These are phyloP conservation scores for Labia minor DNA, from an alignment of 2,888 invertebrate genomes.

Conservation along the genomic window DNA sequence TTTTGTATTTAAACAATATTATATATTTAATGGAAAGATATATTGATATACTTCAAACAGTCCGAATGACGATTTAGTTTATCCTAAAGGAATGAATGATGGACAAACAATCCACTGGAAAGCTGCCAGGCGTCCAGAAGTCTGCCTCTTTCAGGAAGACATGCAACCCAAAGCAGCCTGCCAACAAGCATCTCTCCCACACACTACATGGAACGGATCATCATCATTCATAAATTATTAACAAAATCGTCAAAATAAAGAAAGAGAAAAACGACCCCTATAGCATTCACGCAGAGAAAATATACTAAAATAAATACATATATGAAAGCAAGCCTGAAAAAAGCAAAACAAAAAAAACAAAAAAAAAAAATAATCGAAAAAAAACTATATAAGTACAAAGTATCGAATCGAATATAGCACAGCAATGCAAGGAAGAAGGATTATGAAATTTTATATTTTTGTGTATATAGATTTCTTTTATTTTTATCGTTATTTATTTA, in stretches of 20 bases:
- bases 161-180: background rate
- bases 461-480: too few relatives aligned
- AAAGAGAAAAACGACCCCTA: background rate
- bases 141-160: background rate
- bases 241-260: slow-evolving; percentile 3
- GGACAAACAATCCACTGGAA: background rate
- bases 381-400: background rate
- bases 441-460: background rate
- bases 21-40: too few relatives aligned
- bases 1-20: background rate
- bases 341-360: background rate
- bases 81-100: background rate
- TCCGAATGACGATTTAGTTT: background rate
- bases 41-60: background rate
- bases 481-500: too few relatives aligned
- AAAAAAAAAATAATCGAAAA: too few relatives aligned
- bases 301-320: background rate
- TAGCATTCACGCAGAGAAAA: background rate
- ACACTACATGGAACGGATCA: background rate
- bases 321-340: background rate
- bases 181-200: background rate
- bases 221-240: background rate
- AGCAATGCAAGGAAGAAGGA: background rate
- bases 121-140: background rate
- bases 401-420: background rate